phyloP scores from a whole-genome alignment of 2,113 vertebrate species.

The Nesospiza acunhae region DNA sequence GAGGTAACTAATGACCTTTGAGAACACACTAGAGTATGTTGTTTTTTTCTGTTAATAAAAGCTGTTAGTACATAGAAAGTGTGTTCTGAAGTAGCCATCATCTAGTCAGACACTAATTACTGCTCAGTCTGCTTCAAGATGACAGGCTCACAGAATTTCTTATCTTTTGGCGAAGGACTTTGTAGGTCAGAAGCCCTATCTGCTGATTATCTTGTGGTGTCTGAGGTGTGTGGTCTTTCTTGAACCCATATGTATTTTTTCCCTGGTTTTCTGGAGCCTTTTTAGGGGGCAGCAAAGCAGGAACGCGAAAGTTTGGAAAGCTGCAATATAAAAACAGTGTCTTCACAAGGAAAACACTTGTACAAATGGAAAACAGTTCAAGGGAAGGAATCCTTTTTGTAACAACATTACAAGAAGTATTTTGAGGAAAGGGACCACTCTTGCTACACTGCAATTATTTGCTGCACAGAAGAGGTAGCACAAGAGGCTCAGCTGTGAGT shows the following conservation, averaged over 20 bases:
- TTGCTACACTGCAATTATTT: neutral
- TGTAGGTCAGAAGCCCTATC: neutral
- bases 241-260: fast-evolving
- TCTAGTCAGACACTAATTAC: neutral
- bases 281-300: neutral
- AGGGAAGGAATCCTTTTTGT: neutral
- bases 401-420: neutral
- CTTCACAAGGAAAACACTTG: neutral
- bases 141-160: neutral
- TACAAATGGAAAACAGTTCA: neutral
- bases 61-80: neutral
- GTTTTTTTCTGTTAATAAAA: neutral
- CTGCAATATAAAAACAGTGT: neutral
- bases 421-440: neutral
- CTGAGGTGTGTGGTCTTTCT: neutral
- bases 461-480: neutral
- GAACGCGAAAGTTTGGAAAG: neutral
- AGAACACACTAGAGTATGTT: neutral
- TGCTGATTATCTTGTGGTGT: neutral
- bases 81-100: neutral
- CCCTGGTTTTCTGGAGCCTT: neutral
- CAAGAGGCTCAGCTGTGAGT: neutral
- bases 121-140: neutral
- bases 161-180: neutral
- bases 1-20: neutral